Base-by-base conservation (phyloP, 1,140 invertebrate genomes). In the Drosophila santomea region DNA sequence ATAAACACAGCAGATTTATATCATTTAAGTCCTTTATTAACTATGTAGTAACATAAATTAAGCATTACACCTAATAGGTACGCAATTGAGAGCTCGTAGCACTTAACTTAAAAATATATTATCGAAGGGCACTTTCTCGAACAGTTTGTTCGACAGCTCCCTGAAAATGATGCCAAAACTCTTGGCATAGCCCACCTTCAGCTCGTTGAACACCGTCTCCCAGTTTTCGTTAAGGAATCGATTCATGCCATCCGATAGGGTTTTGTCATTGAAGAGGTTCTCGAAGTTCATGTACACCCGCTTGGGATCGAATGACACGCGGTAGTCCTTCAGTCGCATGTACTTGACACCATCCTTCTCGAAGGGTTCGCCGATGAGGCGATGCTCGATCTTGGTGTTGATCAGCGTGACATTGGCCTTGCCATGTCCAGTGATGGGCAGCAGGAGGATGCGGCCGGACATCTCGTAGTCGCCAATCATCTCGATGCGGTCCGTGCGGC, bases 391-490 rank as follows among this genome's bases (percentile, higher is more conserved):
- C 32, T 93, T 93, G 5, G 95, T 91, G 67, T 95, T 93, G 20
- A 94, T 75, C 90, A 96, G 93, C 5, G 95, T 95, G 8, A 96
- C 94, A 72, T 96, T 96, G 0, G 94, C 94, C 43, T 94, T 92
- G 6, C 96, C 96, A 60, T 94, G 93, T 38, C 96, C 96, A n/a
- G 93, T 94, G 20, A 97, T 95, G 0, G 95, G 95, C 32, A 97
- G 79, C 14, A 97, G 79, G 4, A 96, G 81, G 52, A 97, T 94
- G 51, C 94, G 94, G 28, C 96, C 96, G 20, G 94, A 93, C 83
- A 96, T 93, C 48, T 94, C 94, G 72, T 96, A 96, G 77, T 96
- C 93, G 0, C 94, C 95, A 5, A 95, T 81, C 75, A 96, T 94
- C 67, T 94, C 93, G 66, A 95, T 90, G 84, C 92, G 82, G 67